Evolutionary conservation across 2,113 vertebrate species (phyloP), one percentile per base, ranked within the genome.

Genomic region (Clarias magur): DNA sequence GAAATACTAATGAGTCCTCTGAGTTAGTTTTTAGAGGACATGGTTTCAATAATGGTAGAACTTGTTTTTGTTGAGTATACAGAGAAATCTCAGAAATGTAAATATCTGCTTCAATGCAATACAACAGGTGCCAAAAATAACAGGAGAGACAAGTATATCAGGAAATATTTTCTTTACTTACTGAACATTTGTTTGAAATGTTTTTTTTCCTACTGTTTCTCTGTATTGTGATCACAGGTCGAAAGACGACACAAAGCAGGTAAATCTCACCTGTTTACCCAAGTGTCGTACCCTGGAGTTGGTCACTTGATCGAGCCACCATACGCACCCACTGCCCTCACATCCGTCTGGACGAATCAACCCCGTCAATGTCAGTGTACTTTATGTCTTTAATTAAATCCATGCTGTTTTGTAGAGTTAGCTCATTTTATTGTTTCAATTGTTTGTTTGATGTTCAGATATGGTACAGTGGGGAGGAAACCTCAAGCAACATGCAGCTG

Each of bases 271-370:
- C 91, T 95, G 56, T 89, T 94, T 54, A 93, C 91, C 4, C 60
- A 86, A 9, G 62, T 95, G 85, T 94, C 93, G 0, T 95, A 95
- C 84, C 93, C 93, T 0, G 92, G 90, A 1, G 90, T 94, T 0
- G 94, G 94, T 82, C 95, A 96, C 89, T 91, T 96, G 78, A 94
- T 96, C 4, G 94, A 95, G 65, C 92, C 94, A 0, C 95, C 94
- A 1, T 95, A 93, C 84, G 4, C 92, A 3, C 93, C 93, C 10
- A 87, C 90, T 59, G 3, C 79, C 85, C 91, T 88, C 70, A 0
- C 1, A 0, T 92, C 91, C 1, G 13, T 91, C 68, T 94, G 90
- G 91, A 63, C 53, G 1, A 4, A 86, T 25, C 90, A 90, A 89
- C 94, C 92, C 54, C n/a, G 30, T 1, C 91, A 92, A 92, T 0